phyloP scores from a whole-genome alignment of 1,140 invertebrate genomes.

The Hylyphantes graminicola region DNA sequence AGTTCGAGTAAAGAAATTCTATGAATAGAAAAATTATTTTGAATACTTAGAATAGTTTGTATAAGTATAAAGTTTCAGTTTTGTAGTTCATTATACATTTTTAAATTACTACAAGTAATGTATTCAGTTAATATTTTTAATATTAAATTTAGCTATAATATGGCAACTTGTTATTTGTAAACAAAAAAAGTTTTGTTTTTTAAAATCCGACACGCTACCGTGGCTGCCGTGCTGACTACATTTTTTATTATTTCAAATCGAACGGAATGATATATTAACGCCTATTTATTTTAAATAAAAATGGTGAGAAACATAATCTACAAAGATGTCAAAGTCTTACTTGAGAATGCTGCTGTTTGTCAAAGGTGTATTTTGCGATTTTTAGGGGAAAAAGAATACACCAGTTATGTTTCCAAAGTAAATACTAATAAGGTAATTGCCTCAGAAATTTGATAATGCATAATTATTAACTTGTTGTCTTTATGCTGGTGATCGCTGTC shows the following conservation, averaged over 20 bases:
- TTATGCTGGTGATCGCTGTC: not conserved
- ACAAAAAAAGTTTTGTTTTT: not conserved
- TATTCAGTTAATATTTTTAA: not conserved
- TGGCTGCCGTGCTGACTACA: not conserved
- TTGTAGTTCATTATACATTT: not conserved
- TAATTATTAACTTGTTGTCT: not conserved
- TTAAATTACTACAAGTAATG: not conserved
- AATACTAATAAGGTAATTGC: conserved; percentile 19
- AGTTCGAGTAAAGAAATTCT: not conserved
- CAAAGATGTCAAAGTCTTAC: conserved; percentile 11
- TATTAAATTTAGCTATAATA: not conserved
- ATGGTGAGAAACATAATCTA: conserved; percentile 5
- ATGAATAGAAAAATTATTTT: not conserved
- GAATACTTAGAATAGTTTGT: not conserved
- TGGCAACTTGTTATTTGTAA: not conserved
- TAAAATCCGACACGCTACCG: not conserved
- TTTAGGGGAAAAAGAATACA: conserved; percentile 30
- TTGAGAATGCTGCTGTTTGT: conserved; percentile 17
- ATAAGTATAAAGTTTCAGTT: not conserved
- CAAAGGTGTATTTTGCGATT: conserved; percentile 36
- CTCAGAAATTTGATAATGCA: not conserved
- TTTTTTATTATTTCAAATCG: not conserved
- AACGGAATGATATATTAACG: not conserved
- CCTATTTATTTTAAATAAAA: not conserved
- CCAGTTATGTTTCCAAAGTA: conserved; percentile 14